phyloP scores from a whole-genome alignment of 2,888 invertebrate genomes.

The Malthinus seriepunctatus region DNA sequence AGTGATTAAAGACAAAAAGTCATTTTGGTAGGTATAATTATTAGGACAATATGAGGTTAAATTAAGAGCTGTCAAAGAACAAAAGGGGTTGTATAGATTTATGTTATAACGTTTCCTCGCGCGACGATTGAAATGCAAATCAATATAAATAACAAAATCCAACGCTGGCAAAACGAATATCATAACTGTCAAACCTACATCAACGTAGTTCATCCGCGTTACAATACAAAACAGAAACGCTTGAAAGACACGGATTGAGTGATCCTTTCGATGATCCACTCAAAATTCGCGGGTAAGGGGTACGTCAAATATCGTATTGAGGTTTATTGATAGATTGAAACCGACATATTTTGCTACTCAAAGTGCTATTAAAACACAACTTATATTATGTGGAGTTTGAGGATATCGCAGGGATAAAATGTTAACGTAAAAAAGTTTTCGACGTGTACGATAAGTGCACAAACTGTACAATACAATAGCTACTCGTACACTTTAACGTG shows the following conservation, averaged over 20 bases:
- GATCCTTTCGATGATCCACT: constrained; percentile 46
- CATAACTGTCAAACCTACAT: constrained; percentile 48
- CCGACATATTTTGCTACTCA: constrained; percentile 24
- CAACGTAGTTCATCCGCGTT: constrained; percentile 34
- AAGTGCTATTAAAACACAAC: constrained; percentile 24
- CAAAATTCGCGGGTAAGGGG: constrained; percentile 46
- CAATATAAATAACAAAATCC: constrained; percentile 45
- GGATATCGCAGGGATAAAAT: no score
- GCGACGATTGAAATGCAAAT: constrained; percentile 41
- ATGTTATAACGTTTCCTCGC: constrained; percentile 28
- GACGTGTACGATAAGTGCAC: no score
- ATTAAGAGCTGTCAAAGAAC: constrained; percentile 24
- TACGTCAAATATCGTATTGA: constrained; percentile 46
- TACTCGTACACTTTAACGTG: no score
- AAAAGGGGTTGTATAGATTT: constrained; percentile 26
- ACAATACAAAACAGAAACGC: constrained; percentile 30
- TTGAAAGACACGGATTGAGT: constrained; percentile 26
- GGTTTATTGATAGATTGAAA: constrained; percentile 51
- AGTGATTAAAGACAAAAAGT: no score
- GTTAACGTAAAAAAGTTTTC: no score
- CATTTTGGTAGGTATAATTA: no score
- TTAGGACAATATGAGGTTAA: constrained; percentile 7
- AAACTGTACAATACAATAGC: no score
- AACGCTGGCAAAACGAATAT: constrained; percentile 39
- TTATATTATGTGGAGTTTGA: constrained; percentile 26